phyloP scores from a whole-genome alignment of 2,113 vertebrate genomes.

The Gambusia affinis region DNA sequence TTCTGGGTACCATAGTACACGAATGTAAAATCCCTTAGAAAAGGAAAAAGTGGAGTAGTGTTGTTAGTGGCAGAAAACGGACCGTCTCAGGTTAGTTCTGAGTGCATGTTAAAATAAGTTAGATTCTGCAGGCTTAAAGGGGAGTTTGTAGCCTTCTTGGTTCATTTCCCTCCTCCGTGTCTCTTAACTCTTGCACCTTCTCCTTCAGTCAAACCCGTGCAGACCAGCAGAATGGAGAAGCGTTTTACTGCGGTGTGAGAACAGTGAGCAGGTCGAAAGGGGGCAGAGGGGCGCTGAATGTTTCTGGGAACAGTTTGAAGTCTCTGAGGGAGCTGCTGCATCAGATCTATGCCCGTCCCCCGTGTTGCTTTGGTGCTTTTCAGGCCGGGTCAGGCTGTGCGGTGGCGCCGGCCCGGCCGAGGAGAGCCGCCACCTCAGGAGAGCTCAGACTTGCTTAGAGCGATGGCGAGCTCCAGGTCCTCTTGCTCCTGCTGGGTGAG shows the following conservation, averaged over 20 bases:
- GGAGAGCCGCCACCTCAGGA: slow-evolving; percentile 82
- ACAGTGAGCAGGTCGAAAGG: slow-evolving; percentile 16
- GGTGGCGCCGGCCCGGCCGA: slow-evolving; percentile 34
- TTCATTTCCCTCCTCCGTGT: not conserved
- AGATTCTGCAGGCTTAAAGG: slow-evolving; percentile 42
- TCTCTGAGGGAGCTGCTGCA: slow-evolving; percentile 54
- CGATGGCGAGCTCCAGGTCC: slow-evolving; percentile 98
- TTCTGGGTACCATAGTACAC: not conserved
- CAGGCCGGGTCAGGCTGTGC: slow-evolving; percentile 48
- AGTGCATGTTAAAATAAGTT: slow-evolving; percentile 59
- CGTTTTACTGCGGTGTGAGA: slow-evolving; percentile 10
- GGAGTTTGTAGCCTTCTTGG: not conserved
- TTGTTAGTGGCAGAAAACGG: slow-evolving; percentile 36
- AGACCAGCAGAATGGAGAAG: slow-evolving; percentile 32
- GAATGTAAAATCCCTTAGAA: not conserved
- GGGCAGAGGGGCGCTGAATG: not conserved
- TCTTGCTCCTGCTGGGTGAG: slow-evolving; percentile 97
- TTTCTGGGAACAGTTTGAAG: slow-evolving; percentile 34
- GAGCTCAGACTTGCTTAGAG: slow-evolving; percentile 98
- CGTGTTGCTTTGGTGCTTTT: slow-evolving; percentile 70
- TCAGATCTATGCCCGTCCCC: slow-evolving; percentile 55
- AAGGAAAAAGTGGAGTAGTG: slow-evolving; percentile 28
- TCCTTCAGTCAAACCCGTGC: slow-evolving; percentile 12
- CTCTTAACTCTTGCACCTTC: slow-evolving; percentile 9
- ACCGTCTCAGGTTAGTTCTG: slow-evolving; percentile 4